Evolutionary conservation across 2,888 invertebrate species (phyloP).

Genomic region (Napeogenes sylphis): DNA sequence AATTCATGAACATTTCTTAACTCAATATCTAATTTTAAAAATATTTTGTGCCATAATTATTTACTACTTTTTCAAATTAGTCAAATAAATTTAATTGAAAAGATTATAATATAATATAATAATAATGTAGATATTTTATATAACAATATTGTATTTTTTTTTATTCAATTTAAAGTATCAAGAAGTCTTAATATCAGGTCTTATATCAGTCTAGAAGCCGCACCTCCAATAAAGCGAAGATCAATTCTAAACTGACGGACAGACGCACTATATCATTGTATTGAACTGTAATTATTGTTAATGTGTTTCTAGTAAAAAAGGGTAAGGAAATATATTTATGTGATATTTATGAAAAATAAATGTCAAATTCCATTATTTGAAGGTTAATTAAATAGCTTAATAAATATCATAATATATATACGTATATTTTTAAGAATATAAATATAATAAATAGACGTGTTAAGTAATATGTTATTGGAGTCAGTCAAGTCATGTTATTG

Average conservation of each 20-base stretch:
- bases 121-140: not conserved
- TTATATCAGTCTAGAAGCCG: conserved; percentile 65
- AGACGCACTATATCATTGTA: not conserved
- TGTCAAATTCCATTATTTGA: not conserved
- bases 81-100: too few relatives aligned
- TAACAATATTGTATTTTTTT: not conserved
- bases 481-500: too few relatives aligned
- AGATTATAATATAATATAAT: too few relatives aligned
- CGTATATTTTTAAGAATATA: too few relatives aligned
- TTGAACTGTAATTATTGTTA: not conserved
- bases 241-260: conserved; percentile 48
- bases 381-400: too few relatives aligned
- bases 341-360: not conserved
- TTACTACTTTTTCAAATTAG: too few relatives aligned
- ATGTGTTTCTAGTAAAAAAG: not conserved
- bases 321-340: not conserved
- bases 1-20: too few relatives aligned
- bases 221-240: conserved; percentile 67
- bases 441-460: too few relatives aligned
- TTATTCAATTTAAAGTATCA: conserved; percentile 42
- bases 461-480: too few relatives aligned
- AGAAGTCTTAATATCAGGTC: conserved; percentile 41
- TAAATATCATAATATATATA: too few relatives aligned
- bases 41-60: too few relatives aligned
- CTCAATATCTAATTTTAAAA: too few relatives aligned